Evolutionary conservation across 2,113 vertebrate genomes (phyloP).

Genomic region (Glareola pratincola): DNA sequence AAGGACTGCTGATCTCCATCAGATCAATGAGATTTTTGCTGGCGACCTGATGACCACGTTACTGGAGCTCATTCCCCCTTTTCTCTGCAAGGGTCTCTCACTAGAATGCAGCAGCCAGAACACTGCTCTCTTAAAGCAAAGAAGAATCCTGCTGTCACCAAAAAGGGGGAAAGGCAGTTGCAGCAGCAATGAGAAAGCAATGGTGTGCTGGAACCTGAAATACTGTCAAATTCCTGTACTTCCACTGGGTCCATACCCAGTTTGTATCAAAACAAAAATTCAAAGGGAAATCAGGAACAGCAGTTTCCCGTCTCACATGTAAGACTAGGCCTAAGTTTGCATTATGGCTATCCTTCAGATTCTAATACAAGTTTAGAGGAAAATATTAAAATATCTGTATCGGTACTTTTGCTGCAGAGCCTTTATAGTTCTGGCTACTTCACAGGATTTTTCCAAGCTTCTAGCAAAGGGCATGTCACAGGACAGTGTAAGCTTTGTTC

Average conservation of each 20-base stretch:
- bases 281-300: background rate
- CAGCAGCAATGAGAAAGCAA: background rate
- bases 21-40: background rate
- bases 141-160: background rate
- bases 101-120: background rate
- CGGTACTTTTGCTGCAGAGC: background rate
- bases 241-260: background rate
- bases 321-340: background rate
- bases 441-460: background rate
- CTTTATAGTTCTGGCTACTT: background rate
- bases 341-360: background rate
- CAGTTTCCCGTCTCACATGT: background rate
- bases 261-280: background rate
- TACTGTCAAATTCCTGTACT: background rate
- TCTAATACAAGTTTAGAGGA: background rate
- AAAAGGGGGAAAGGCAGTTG: background rate
- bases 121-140: background rate
- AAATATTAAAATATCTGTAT: background rate
- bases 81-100: background rate
- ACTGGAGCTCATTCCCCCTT: background rate
- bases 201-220: background rate
- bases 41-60: background rate
- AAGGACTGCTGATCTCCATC: background rate
- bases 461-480: background rate
- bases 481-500: background rate